These are phyloP conservation scores for Drosophila borborema DNA, from an alignment of 2,888 invertebrate genomes.

Conservation along the genomic window DNA sequence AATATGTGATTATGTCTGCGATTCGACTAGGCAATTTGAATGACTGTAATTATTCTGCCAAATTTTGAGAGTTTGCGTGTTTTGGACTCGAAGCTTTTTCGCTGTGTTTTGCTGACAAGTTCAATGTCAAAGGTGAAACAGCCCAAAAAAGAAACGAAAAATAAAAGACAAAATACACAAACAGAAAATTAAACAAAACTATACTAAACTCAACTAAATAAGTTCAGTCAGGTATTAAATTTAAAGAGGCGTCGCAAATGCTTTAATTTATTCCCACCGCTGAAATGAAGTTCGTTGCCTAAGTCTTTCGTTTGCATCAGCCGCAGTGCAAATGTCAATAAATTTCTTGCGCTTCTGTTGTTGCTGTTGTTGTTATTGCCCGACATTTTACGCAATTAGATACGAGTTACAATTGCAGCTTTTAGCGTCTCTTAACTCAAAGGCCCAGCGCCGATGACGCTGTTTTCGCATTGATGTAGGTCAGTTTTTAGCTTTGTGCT, in stretches of 20 bases:
- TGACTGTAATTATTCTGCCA: slow-evolving; percentile 32
- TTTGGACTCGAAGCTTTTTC: slow-evolving; percentile 14
- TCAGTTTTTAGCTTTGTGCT: slow-evolving; percentile 73
- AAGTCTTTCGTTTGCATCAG: slow-evolving; percentile 70
- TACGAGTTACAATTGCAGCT: slow-evolving; percentile 63
- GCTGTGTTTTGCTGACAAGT: slow-evolving; percentile 58
- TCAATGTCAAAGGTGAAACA: slow-evolving; percentile 74
- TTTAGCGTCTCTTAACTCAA: slow-evolving; percentile 26
- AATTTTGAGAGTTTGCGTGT: slow-evolving; percentile 32
- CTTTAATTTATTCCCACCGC: not conserved
- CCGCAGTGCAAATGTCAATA: slow-evolving; percentile 53
- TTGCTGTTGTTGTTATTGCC: slow-evolving; percentile 22
- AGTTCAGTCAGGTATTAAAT: slow-evolving; percentile 3
- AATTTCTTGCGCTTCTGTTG: slow-evolving; percentile 35
- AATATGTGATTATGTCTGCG: slow-evolving; percentile 3
- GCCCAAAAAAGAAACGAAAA: not conserved
- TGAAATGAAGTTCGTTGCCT: slow-evolving; percentile 63
- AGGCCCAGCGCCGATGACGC: slow-evolving; percentile 51
- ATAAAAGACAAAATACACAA: not conserved
- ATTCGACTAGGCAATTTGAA: slow-evolving; percentile 18
- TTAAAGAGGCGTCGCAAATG: slow-evolving; percentile 16
- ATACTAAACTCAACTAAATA: not conserved
- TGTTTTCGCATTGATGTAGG: slow-evolving; percentile 75
- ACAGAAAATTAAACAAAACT: slow-evolving; percentile 5
- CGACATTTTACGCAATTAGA: slow-evolving; percentile 70